A percentile compares a stretch with the other conserved stretches of the same genome.
Conservation (phyloP, 37 sponge, comb jelly and placozoan species). For the Axinella damicornis region DNA sequence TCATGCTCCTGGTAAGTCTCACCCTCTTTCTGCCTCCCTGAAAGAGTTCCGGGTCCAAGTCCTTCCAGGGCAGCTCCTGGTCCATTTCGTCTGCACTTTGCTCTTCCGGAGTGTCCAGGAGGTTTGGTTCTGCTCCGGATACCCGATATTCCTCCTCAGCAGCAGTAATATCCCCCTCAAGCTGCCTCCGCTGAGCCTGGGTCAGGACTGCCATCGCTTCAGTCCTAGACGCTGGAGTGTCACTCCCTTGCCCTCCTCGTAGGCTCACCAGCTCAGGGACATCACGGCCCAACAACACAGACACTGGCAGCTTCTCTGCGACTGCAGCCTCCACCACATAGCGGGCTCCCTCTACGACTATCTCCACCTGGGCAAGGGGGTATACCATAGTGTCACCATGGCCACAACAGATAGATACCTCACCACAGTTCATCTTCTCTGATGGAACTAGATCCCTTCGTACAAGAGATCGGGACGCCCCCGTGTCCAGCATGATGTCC, state of each 20-base stretch:
- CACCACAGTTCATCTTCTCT: background rate
- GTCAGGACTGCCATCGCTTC: constrained; percentile 31
- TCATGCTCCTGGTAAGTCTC: too few relatives aligned
- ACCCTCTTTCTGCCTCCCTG: too few relatives aligned
- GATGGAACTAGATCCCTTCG: constrained; percentile 36
- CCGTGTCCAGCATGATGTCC: constrained; percentile 52
- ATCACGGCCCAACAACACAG: constrained; percentile 46
- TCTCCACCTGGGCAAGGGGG: constrained; percentile 32
- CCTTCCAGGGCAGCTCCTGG: too few relatives aligned
- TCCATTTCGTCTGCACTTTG: too few relatives aligned
- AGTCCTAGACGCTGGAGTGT: background rate
- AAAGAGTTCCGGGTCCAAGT: too few relatives aligned
- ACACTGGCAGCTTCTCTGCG: constrained; percentile 26
- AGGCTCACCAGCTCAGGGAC: constrained; percentile 26
- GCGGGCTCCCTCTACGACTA: constrained; percentile 5
- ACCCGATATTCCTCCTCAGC: background rate
- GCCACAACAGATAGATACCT: constrained; percentile 32
- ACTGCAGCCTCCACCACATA: constrained; percentile 24
- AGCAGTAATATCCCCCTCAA: background rate
- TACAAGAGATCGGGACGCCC: constrained; percentile 39
- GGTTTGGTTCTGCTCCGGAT: constrained; percentile 14
- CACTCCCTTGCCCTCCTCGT: background rate
- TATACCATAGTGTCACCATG: constrained; percentile 43
- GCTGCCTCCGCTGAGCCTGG: constrained; percentile 12
- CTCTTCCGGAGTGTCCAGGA: background rate